Percentiles rank a stretch among this genome's conserved stretches.
Evolutionary conservation across 2,797 vertebrate species (phyloP).

Genomic region (Scyliorhinus canicula): DNA sequence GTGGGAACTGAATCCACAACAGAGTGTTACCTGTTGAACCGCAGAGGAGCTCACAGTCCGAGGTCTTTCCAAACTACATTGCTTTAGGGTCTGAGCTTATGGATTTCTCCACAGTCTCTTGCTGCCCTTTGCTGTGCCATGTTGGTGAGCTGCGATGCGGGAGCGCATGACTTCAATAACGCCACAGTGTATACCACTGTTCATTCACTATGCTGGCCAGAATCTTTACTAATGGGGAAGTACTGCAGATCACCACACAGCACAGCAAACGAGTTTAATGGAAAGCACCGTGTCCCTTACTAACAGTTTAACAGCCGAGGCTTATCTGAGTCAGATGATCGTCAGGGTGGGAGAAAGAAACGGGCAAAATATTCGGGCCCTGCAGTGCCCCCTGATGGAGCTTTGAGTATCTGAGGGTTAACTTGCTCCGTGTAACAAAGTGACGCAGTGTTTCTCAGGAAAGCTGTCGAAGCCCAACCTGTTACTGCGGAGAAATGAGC

Average conservation of each 20-base stretch:
- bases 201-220: neutral
- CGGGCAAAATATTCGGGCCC: neutral
- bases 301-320: neutral
- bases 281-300: neutral
- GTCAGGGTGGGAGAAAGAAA: neutral
- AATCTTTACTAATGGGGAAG: neutral
- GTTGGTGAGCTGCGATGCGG: neutral
- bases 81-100: neutral
- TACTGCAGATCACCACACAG: no score
- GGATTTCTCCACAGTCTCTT: neutral
- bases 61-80: neutral
- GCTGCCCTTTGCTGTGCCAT: neutral
- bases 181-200: neutral
- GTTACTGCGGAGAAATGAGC: neutral
- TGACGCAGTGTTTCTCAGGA: neutral
- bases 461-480: neutral
- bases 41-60: neutral
- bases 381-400: neutral
- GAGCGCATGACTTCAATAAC: neutral
- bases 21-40: neutral
- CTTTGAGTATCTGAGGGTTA: neutral
- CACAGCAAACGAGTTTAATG: neutral
- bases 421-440: neutral
- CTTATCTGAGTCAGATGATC: conserved; percentile 1
- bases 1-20: neutral